Evolutionary conservation across 2,888 invertebrate genomes (phyloP).

Genomic region (Zygothrica quintamaculata): DNA sequence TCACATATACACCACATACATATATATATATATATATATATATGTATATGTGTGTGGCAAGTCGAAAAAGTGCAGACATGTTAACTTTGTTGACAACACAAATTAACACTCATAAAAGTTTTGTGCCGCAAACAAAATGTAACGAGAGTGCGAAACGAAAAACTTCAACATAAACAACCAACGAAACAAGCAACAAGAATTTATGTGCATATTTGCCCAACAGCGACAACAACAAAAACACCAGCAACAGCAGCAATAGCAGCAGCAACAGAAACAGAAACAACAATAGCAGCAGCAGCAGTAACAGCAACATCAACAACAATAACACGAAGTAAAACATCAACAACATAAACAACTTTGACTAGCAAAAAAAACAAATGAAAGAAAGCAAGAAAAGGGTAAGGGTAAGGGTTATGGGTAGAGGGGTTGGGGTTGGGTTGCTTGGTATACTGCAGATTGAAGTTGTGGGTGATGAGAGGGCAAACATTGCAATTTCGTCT

Average conservation of each 20-base stretch:
- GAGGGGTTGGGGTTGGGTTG: neutral
- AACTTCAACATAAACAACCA: slow-evolving; percentile 53
- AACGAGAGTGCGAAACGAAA: slow-evolving; percentile 46
- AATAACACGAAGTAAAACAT: neutral
- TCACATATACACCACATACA: no score
- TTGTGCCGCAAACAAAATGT: slow-evolving; percentile 45
- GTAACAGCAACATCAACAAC: neutral
- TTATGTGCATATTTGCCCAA: slow-evolving; percentile 62
- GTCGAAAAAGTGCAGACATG: slow-evolving; percentile 43
- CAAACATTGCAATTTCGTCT: slow-evolving; percentile 76
- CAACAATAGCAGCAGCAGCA: slow-evolving; percentile 5
- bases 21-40: no score
- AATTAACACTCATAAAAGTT: slow-evolving; percentile 76
- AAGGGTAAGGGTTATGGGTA: neutral
- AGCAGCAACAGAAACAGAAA: slow-evolving; percentile 10
- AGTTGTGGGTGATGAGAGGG: neutral
- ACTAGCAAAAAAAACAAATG: neutral
- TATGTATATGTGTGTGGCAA: no score
- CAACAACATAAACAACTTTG: neutral
- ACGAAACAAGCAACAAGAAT: slow-evolving; percentile 49
- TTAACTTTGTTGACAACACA: slow-evolving; percentile 74
- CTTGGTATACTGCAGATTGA: neutral
- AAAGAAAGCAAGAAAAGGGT: neutral
- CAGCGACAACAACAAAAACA: slow-evolving; percentile 10
- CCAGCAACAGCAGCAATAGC: slow-evolving; percentile 14